Evolutionary conservation across 2,113 vertebrate genomes (phyloP).

Genomic region (Terrapene triunguis): DNA sequence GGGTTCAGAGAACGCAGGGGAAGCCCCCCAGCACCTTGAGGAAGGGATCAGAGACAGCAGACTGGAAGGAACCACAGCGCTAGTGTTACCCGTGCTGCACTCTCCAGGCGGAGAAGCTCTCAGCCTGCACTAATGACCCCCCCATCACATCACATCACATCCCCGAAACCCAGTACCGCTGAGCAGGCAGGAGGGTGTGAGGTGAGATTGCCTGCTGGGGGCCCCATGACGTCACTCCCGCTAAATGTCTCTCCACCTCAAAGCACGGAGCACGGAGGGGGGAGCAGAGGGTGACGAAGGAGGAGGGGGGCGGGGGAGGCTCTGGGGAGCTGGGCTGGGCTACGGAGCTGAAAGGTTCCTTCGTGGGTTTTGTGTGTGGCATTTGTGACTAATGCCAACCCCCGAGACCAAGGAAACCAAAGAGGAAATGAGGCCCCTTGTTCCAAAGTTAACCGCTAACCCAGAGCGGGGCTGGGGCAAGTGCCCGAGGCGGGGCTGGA

Average conservation of each 20-base stretch:
- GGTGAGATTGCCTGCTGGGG: not conserved
- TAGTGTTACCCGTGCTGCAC: not conserved
- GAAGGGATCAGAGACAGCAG: not conserved
- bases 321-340: not conserved
- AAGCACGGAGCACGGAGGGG: not conserved
- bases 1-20: not conserved
- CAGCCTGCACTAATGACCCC: not conserved
- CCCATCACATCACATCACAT: not conserved
- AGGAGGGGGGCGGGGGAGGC: not conserved
- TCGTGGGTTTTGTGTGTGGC: not conserved
- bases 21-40: not conserved
- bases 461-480: not conserved
- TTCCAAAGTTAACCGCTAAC: not conserved
- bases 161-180: not conserved
- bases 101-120: not conserved
- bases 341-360: not conserved
- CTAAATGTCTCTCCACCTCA: not conserved
- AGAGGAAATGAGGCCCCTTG: not conserved
- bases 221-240: not conserved
- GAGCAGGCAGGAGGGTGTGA: not conserved
- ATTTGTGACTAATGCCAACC: accelerated
- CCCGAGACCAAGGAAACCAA: not conserved
- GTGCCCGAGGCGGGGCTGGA: not conserved
- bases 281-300: not conserved
- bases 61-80: accelerated